A percentile compares a stretch with the other conserved stretches of the same genome.
These are phyloP conservation scores for Dallia pectoralis DNA, from an alignment of 2,797 vertebrate genomes.

Conservation along the genomic window DNA sequence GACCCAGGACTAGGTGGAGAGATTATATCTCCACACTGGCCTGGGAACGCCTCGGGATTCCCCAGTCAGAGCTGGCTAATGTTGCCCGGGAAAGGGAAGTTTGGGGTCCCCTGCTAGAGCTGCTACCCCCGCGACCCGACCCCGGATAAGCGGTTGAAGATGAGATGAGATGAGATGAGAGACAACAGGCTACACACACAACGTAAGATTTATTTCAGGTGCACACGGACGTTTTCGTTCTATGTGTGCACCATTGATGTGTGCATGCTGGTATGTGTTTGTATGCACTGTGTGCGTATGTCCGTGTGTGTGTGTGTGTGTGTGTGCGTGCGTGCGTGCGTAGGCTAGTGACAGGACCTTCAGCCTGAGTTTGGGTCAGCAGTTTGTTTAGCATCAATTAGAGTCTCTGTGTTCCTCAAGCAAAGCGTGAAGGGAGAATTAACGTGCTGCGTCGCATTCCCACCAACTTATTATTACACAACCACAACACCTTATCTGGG, in stretches of 20 bases:
- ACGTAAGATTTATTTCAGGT: too few relatives aligned
- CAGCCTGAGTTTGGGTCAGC: slow-evolving; percentile 77
- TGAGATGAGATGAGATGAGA: too few relatives aligned
- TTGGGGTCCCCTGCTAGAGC: too few relatives aligned
- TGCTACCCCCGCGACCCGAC: too few relatives aligned
- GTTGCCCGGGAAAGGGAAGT: too few relatives aligned
- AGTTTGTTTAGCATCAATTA: slow-evolving; percentile 87
- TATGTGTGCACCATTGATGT: slow-evolving; percentile 24
- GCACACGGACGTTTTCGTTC: slow-evolving; percentile 22
- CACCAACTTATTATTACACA: slow-evolving; percentile 78
- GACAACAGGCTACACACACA: too few relatives aligned
- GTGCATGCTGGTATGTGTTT: slow-evolving; percentile 16
- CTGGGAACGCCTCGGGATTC: too few relatives aligned
- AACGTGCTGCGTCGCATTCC: slow-evolving; percentile 89
- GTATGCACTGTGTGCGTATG: slow-evolving; percentile 19
- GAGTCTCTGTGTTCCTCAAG: slow-evolving; percentile 87
- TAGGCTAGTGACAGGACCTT: slow-evolving; percentile 71
- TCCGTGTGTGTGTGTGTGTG: slow-evolving; percentile 22
- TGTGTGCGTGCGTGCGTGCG: slow-evolving; percentile 49
- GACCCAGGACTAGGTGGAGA: too few relatives aligned
- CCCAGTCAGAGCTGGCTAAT: too few relatives aligned
- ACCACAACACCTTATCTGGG: slow-evolving; percentile 63
- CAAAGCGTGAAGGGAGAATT: slow-evolving; percentile 89
- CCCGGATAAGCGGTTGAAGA: too few relatives aligned
- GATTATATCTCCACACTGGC: too few relatives aligned